Base-by-base conservation (phyloP, 2,113 vertebrate species). In the Verasper variegatus region DNA sequence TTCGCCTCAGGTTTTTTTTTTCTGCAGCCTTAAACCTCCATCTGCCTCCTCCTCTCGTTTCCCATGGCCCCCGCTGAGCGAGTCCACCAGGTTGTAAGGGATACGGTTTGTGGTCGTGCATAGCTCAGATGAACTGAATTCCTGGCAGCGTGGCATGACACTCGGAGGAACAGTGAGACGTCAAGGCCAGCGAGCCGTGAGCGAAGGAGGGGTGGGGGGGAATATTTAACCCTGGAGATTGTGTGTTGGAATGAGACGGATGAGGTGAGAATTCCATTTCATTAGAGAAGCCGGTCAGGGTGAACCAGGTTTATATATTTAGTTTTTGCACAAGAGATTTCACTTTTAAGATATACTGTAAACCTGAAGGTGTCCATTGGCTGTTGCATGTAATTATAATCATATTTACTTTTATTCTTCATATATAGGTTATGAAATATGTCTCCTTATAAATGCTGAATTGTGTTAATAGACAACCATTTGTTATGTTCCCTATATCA, bases 61-160 rank as follows among this genome's bases (percentile, higher is more conserved):
- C 80, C 76, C 60, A 4, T 20, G 58, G 64, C 76, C 58, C 73
- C 72, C 3, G 4, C 65, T 52, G 69, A 15, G 76, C 17, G 52
- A 62, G 47, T 55, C 13, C 18, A 83, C 80, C 83, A 84, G 83
- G 80, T 90, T 83, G 82, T 88, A 91, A 89, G 68, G 71, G 79
- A 90, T 86, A 89, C 14, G 45, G 64, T 65, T 71, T 88, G 90
- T 35, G 84, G 89, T 81, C 74, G 51, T 27, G 74, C 86, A 85
- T 86, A 76, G 77, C 68, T 87, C 74, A 89, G 88, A 90, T 88
- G 82, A 82, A 73, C 84, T 69, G 84, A 74, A 91, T 90, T 92
- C 86, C 82, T 86, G 84, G 74, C 78, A 78, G 80, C 12, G 21
- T 75, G 82, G 67, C 74, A 79, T 65, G 70, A 82, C 76, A 80